Evolutionary conservation across 2,888 invertebrate species (phyloP).

Genomic region (Melinopterus prodromus): DNA sequence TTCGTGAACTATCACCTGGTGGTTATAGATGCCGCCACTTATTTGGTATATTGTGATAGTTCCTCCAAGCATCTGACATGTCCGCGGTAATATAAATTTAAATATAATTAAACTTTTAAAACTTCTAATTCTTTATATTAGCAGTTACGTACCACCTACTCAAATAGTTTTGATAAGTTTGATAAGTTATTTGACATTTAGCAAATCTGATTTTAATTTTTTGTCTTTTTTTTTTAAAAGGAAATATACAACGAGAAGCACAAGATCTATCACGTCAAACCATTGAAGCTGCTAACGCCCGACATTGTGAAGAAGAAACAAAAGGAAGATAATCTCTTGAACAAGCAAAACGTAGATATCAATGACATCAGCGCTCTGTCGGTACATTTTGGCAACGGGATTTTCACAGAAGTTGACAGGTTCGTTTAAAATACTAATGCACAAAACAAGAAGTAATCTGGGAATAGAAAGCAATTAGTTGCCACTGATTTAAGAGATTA

Average conservation of each 20-base stretch:
- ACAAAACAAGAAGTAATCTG: too few species aligned
- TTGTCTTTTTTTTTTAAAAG: slow-evolving; percentile 54
- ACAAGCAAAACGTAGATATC: slow-evolving; percentile 39
- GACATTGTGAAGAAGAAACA: slow-evolving; percentile 51
- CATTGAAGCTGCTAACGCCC: slow-evolving; percentile 52
- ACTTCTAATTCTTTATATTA: too few species aligned
- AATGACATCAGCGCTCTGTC: slow-evolving; percentile 48
- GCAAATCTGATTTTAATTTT: slow-evolving; percentile 25
- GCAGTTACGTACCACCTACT: too few species aligned
- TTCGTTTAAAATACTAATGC: slow-evolving; percentile 37
- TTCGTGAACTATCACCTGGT: too few species aligned
- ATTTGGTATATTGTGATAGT: too few species aligned
- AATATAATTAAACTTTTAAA: too few species aligned
- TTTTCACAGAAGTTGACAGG: slow-evolving; percentile 55
- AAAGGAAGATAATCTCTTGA: slow-evolving; percentile 48
- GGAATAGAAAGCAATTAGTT: too few species aligned
- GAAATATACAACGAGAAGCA: slow-evolving; percentile 58
- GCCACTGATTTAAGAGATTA: background rate
- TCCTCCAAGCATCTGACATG: too few species aligned
- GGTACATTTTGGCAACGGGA: slow-evolving; percentile 57
- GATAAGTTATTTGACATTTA: slow-evolving; percentile 13
- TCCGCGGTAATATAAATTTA: too few species aligned
- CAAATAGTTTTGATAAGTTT: too few species aligned
- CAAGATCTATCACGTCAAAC: slow-evolving; percentile 56
- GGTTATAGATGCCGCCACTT: too few species aligned